phyloP scores from a whole-genome alignment of 1,140 invertebrate species.

The Eriocheir sinensis region DNA sequence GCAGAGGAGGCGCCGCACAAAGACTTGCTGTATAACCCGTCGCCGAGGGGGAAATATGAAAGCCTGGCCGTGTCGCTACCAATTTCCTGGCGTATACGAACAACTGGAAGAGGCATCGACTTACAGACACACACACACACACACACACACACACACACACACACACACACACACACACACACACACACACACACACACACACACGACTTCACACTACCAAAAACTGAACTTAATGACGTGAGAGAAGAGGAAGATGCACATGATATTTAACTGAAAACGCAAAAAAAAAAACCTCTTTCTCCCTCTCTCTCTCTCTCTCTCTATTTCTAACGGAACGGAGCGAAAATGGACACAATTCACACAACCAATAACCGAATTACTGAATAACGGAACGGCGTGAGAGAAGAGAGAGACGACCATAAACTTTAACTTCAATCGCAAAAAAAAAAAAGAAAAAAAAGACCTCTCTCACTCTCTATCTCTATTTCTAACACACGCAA shows the following conservation, averaged over 20 bases:
- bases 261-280: no score
- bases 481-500: no score
- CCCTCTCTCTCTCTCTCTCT: no score
- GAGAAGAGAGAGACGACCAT: no score
- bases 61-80: neutral
- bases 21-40: neutral
- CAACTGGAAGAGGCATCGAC: neutral
- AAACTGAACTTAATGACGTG: neutral
- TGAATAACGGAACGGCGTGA: no score
- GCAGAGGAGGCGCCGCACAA: neutral
- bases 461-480: no score
- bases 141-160: neutral
- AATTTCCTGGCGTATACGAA: slow-evolving; percentile 44
- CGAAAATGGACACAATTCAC: no score
- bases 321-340: no score
- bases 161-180: neutral
- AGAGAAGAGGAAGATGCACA: neutral
- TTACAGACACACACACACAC: slow-evolving; percentile 29
- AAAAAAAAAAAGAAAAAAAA: no score
- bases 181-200: neutral
- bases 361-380: no score
- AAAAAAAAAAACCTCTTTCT: no score
- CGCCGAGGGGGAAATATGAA: neutral
- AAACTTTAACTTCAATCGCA: no score
- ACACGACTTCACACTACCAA: neutral